phyloP scores from a whole-genome alignment of 2,888 invertebrate species.

The Cetonia aurata region DNA sequence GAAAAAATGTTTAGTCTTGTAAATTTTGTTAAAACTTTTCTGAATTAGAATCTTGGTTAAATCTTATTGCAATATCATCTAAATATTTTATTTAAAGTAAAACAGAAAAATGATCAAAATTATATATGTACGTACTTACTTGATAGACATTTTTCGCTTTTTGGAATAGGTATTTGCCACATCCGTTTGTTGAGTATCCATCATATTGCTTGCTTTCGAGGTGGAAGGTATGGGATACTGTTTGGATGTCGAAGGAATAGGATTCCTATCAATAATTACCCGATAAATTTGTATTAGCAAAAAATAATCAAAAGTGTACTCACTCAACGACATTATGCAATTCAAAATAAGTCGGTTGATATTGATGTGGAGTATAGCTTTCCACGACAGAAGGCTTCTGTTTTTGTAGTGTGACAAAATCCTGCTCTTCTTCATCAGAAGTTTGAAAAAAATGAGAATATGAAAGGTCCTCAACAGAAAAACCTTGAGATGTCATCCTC shows the following conservation, averaged over 20 bases:
- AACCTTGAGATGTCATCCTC: conserved; percentile 64
- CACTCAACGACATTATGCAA: conserved; percentile 63
- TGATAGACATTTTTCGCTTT: conserved; percentile 68
- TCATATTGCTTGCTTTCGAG: conserved; percentile 52
- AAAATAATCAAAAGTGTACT: conserved; percentile 53
- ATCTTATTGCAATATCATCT: too few relatives aligned
- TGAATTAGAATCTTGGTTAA: too few relatives aligned
- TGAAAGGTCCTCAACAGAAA: conserved; percentile 64
- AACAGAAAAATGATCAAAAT: too few relatives aligned
- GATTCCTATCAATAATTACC: conserved; percentile 56
- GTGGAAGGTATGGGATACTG: conserved; percentile 55
- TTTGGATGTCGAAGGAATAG: conserved; percentile 59
- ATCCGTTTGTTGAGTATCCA: conserved; percentile 61
- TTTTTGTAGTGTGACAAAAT: conserved; percentile 65
- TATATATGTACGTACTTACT: conserved; percentile 64
- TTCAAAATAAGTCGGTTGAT: conserved; percentile 63
- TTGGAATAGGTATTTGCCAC: conserved; percentile 58
- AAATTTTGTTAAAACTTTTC: too few relatives aligned
- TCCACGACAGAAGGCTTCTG: conserved; percentile 62
- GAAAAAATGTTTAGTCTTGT: too few relatives aligned
- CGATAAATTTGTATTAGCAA: conserved; percentile 4
- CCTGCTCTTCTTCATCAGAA: conserved; percentile 62
- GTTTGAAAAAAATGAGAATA: conserved; percentile 65
- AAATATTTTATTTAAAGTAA: too few relatives aligned
- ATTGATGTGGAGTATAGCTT: conserved; percentile 57